Evolutionary conservation across 2,888 invertebrate genomes (phyloP).

Genomic region (Fabriciana adippe): DNA sequence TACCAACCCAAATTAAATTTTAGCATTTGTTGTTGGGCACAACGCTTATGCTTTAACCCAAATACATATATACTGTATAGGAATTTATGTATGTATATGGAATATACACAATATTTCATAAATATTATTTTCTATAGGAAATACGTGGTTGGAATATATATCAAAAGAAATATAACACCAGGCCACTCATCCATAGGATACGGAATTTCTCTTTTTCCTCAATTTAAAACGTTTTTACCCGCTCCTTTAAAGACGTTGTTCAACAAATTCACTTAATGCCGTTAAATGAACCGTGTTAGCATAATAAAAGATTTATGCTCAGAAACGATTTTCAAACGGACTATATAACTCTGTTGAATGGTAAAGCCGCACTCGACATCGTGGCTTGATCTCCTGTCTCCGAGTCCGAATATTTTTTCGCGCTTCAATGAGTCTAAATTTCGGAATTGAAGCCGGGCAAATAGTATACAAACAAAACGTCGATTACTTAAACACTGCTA

Average conservation of each 20-base stretch:
- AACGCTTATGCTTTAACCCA: too few relatives aligned
- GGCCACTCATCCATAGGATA: conserved; percentile 51
- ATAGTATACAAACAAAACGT: conserved; percentile 58
- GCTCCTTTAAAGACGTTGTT: conserved; percentile 78
- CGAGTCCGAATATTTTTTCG: conserved; percentile 56
- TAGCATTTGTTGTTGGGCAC: too few relatives aligned
- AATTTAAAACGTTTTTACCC: conserved; percentile 69
- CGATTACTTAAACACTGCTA: conserved; percentile 52
- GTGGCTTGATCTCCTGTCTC: conserved; percentile 45
- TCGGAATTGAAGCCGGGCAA: conserved; percentile 54
- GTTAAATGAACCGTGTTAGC: conserved; percentile 80
- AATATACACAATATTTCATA: not conserved
- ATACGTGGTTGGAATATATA: conserved; percentile 1
- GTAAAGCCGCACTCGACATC: conserved; percentile 55
- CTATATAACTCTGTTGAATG: conserved; percentile 68
- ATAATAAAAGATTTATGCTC: conserved; percentile 80
- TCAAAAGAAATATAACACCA: conserved; percentile 43
- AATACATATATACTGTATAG: too few relatives aligned
- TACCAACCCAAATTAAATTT: too few relatives aligned
- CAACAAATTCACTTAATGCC: conserved; percentile 80
- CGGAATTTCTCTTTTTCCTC: conserved; percentile 50
- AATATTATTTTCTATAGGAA: not conserved
- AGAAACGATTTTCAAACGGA: conserved; percentile 74
- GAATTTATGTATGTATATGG: too few relatives aligned
- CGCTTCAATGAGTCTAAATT: conserved; percentile 47